phyloP scores from a whole-genome alignment of 2,113 vertebrate genomes.

The Crotophaga sulcirostris region DNA sequence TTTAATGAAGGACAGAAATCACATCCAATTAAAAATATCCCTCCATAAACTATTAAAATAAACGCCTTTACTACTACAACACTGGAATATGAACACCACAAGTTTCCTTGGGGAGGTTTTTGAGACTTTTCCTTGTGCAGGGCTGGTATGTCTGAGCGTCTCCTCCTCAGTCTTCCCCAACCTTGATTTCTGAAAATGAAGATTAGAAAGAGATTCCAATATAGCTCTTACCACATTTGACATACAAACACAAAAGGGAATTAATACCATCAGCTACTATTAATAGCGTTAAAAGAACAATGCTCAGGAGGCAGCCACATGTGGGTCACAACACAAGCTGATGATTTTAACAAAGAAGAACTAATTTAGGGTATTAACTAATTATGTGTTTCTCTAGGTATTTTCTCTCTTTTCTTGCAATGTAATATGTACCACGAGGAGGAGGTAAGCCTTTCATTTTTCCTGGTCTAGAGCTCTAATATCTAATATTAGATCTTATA shows the following conservation, averaged over 20 bases:
- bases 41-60: background rate
- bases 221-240: background rate
- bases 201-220: background rate
- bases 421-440: background rate
- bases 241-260: background rate
- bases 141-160: background rate
- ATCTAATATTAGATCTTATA: no score
- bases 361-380: background rate
- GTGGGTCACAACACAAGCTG: background rate
- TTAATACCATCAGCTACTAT: slow-evolving; percentile 25
- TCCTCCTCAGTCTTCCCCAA: background rate
- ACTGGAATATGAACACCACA: background rate
- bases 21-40: background rate
- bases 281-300: background rate
- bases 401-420: background rate
- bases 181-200: background rate
- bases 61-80: background rate
- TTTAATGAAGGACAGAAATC: slow-evolving; percentile 13
- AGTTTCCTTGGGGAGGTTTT: background rate
- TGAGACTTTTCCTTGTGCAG: background rate
- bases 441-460: background rate
- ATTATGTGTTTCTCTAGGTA: background rate
- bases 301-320: background rate
- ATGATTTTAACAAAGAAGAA: background rate
- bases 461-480: background rate